Conservation (phyloP, 2,797 vertebrate genomes). For the Sebastes trivittatus region DNA sequence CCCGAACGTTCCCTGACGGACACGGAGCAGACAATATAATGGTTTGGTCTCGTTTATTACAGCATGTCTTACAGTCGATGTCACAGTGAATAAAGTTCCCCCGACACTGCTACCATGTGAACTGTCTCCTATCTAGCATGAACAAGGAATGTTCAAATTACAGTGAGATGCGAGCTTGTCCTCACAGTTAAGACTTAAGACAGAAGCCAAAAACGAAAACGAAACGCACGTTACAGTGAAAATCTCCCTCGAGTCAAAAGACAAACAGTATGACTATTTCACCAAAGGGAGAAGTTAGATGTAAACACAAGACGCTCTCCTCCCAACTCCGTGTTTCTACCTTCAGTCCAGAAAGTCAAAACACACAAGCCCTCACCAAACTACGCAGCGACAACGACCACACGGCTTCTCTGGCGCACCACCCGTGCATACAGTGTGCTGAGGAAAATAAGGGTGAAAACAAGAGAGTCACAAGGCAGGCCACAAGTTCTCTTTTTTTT, state of each 20-base stretch:
- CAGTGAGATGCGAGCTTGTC: slow-evolving; percentile 32
- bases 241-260: slow-evolving; percentile 5
- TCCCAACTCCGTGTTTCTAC: background rate
- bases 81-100: slow-evolving; percentile 19
- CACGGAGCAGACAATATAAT: slow-evolving; percentile 1
- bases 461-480: slow-evolving; percentile 48
- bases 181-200: background rate
- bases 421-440: background rate
- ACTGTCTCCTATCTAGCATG: background rate
- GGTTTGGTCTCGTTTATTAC: slow-evolving; percentile 49
- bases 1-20: background rate
- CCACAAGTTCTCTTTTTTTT: background rate
- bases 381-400: slow-evolving; percentile 7
- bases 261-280: background rate
- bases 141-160: slow-evolving; percentile 70
- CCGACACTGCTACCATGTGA: background rate
- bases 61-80: slow-evolving; percentile 5
- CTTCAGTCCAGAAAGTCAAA: slow-evolving; percentile 26
- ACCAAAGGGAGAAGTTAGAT: slow-evolving; percentile 12
- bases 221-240: slow-evolving; percentile 38
- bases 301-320: slow-evolving; percentile 46
- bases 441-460: slow-evolving; percentile 24
- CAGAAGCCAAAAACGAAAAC: background rate
- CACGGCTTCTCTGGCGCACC: slow-evolving; percentile 12
- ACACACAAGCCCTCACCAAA: slow-evolving; percentile 21